Conservation (phyloP, 2,797 vertebrate species). For the Lacerta agilis region DNA sequence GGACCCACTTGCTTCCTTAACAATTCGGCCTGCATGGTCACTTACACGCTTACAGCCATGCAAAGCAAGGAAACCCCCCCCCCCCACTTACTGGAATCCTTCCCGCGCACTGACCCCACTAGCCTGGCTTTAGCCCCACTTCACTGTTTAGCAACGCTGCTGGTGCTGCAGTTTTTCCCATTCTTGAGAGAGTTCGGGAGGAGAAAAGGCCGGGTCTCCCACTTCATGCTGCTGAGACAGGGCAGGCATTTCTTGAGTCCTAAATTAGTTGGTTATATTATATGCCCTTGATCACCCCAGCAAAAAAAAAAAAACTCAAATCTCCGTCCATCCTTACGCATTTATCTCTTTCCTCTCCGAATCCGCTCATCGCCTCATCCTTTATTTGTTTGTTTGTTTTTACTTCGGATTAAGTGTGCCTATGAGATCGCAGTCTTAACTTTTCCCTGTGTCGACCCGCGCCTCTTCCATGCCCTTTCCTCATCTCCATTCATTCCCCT, state of each 20-base stretch:
- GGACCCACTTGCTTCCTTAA: too few species aligned
- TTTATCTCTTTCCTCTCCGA: background rate
- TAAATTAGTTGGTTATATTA: background rate
- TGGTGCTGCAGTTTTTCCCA: background rate
- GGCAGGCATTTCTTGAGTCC: slow-evolving; percentile 76
- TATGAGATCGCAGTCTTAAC: background rate
- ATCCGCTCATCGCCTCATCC: background rate
- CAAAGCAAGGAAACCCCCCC: background rate
- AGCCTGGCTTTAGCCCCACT: slow-evolving; percentile 13
- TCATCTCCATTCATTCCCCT: background rate
- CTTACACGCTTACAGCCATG: background rate
- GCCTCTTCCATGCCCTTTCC: background rate
- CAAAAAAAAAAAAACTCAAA: background rate
- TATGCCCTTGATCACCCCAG: background rate
- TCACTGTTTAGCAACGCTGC: background rate
- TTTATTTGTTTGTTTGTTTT: too few species aligned
- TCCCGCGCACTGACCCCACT: background rate
- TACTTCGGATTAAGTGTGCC: background rate
- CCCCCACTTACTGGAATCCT: background rate
- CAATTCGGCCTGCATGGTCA: background rate
- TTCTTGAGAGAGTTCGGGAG: slow-evolving; percentile 53
- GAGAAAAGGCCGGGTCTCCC: slow-evolving; percentile 66
- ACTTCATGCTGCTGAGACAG: slow-evolving; percentile 52
- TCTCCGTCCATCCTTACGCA: background rate
- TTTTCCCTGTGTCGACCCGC: too few species aligned